Percentiles rank a stretch among this genome's conserved stretches.
These are phyloP conservation scores for Acleris sparsana DNA, from an alignment of 2,888 invertebrate genomes.

Conservation along the genomic window DNA sequence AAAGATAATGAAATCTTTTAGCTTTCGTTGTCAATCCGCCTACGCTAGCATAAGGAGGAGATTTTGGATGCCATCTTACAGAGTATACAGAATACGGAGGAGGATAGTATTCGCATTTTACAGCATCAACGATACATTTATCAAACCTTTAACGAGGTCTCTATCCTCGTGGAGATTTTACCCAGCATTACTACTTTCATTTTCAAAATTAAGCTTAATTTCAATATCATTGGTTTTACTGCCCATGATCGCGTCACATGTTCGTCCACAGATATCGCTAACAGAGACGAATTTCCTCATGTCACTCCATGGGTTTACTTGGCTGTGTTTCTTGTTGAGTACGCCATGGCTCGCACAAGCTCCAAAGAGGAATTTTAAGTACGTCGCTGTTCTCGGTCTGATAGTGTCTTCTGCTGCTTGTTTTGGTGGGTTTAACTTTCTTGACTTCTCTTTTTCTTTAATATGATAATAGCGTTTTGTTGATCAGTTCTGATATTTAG, in stretches of 20 bases:
- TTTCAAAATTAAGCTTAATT: slow-evolving; percentile 65
- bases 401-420: slow-evolving; percentile 63
- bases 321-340: slow-evolving; percentile 74
- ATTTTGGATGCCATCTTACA: slow-evolving; percentile 74
- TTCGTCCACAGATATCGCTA: slow-evolving; percentile 65
- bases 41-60: slow-evolving; percentile 66
- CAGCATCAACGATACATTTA: slow-evolving; percentile 71
- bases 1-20: slow-evolving; percentile 73
- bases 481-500: background rate
- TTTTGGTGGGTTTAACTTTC: slow-evolving; percentile 60
- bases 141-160: slow-evolving; percentile 74
- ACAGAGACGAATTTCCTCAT: slow-evolving; percentile 72
- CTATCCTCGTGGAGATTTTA: slow-evolving; percentile 76
- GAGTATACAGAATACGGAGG: slow-evolving; percentile 67
- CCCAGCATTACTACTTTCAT: slow-evolving; percentile 68
- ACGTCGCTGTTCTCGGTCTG: slow-evolving; percentile 64
- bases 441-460: background rate
- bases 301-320: slow-evolving; percentile 74
- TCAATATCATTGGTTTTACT: slow-evolving; percentile 64
- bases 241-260: slow-evolving; percentile 67
- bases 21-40: slow-evolving; percentile 71
- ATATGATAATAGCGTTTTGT: background rate
- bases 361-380: slow-evolving; percentile 74
- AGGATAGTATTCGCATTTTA: slow-evolving; percentile 65
- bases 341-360: slow-evolving; percentile 76